phyloP scores from a whole-genome alignment of 2,113 vertebrate species.

The Trichechus manatus region DNA sequence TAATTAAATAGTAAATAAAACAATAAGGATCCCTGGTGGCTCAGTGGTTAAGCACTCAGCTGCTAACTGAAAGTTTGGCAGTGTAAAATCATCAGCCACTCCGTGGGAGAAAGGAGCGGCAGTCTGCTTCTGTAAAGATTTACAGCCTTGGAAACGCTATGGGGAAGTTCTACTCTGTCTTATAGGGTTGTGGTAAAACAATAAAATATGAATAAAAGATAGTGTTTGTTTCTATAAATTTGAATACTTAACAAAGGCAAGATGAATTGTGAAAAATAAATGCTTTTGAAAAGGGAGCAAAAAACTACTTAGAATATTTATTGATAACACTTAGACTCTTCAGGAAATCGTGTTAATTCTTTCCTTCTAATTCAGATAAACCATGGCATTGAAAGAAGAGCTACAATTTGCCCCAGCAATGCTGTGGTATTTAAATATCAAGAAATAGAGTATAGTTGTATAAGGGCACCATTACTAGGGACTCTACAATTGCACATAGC shows the following conservation, averaged over 20 bases:
- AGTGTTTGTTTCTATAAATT: background rate
- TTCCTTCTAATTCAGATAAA: background rate
- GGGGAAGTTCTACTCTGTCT: background rate
- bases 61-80: background rate
- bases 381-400: background rate
- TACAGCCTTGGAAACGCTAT: background rate
- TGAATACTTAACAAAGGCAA: background rate
- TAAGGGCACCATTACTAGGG: background rate
- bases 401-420: background rate
- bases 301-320: background rate
- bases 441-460: background rate
- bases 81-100: background rate
- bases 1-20: background rate
- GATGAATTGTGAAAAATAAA: background rate
- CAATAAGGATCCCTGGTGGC: background rate
- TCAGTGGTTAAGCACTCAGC: background rate
- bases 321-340: background rate
- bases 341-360: background rate
- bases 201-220: background rate
- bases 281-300: background rate
- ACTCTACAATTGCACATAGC: background rate
- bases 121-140: background rate
- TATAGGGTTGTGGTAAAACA: background rate
- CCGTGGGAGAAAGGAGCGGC: too few species aligned
- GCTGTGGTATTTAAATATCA: background rate